Conservation (phyloP, 2,113 vertebrate genomes). For the Carollia perspicillata region DNA sequence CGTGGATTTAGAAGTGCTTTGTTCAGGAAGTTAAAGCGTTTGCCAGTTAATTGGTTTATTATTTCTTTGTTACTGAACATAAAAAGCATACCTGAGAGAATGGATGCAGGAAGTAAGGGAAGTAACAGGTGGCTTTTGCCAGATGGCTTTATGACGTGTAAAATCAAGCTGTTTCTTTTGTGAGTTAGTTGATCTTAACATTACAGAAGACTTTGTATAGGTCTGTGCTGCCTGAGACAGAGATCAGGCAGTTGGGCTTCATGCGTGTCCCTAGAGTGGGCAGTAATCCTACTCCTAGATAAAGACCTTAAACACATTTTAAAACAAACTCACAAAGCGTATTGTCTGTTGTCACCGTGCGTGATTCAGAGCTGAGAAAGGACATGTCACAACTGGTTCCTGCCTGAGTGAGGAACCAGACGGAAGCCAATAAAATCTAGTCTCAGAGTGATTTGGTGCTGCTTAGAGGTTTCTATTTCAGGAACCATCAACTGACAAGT, state of each 20-base stretch:
- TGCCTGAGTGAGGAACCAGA: neutral
- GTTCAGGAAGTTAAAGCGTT: neutral
- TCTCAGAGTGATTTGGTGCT: neutral
- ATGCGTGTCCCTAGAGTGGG: neutral
- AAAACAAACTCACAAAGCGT: neutral
- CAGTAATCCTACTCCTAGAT: neutral
- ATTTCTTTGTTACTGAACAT: neutral
- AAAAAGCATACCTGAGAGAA: neutral
- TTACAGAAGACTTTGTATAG: neutral
- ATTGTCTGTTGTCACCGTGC: neutral
- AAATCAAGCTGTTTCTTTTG: neutral
- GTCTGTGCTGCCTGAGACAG: neutral
- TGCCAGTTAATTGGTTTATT: neutral
- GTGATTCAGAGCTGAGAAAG: neutral
- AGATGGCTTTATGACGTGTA: neutral
- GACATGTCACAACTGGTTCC: neutral
- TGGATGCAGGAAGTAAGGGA: neutral
- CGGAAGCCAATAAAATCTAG: neutral
- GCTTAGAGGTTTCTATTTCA: slow-evolving; percentile 43
- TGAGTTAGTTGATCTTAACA: slow-evolving; percentile 31
- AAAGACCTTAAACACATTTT: neutral
- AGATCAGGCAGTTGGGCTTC: neutral
- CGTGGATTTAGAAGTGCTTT: neutral
- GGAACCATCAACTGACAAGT: neutral
- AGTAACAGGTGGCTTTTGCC: neutral